These are phyloP conservation scores for Meloidogyne chitwoodi DNA, from an alignment of 1,140 invertebrate genomes.

Conservation along the genomic window DNA sequence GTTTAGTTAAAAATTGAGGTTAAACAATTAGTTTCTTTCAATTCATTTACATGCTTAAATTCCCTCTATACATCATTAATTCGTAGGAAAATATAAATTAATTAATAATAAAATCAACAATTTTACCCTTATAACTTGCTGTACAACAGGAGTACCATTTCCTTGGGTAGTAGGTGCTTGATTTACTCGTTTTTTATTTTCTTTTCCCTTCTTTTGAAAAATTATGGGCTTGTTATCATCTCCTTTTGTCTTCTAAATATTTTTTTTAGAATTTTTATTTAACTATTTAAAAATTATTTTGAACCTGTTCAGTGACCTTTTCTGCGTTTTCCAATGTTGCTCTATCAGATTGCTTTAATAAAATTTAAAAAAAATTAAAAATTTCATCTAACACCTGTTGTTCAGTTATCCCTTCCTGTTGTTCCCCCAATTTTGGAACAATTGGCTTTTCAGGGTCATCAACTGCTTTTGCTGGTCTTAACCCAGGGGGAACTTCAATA, in stretches of 20 bases:
- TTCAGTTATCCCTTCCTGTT: background rate
- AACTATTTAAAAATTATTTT: background rate
- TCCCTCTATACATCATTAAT: too few species aligned
- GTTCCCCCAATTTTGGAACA: background rate
- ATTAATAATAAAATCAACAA: background rate
- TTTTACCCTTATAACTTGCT: background rate
- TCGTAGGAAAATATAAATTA: background rate
- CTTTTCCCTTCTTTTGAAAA: background rate
- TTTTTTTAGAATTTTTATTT: background rate
- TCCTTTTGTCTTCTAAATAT: background rate
- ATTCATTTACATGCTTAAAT: too few species aligned
- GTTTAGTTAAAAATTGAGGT: too few species aligned
- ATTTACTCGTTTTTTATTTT: background rate
- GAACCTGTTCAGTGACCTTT: background rate
- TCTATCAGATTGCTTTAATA: background rate
- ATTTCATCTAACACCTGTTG: background rate
- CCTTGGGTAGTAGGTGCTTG: background rate
- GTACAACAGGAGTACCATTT: background rate
- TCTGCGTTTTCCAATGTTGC: background rate
- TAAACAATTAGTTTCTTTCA: too few species aligned
- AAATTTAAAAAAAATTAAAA: background rate
- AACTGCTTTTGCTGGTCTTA: conserved; percentile 10
- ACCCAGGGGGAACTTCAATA: conserved; percentile 5
- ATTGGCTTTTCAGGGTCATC: background rate
- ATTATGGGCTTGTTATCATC: background rate